Evolutionary conservation across 1,140 invertebrate genomes (phyloP), one percentile per base, ranked within the genome.

Genomic region (Chionoecetes opilio): DNA sequence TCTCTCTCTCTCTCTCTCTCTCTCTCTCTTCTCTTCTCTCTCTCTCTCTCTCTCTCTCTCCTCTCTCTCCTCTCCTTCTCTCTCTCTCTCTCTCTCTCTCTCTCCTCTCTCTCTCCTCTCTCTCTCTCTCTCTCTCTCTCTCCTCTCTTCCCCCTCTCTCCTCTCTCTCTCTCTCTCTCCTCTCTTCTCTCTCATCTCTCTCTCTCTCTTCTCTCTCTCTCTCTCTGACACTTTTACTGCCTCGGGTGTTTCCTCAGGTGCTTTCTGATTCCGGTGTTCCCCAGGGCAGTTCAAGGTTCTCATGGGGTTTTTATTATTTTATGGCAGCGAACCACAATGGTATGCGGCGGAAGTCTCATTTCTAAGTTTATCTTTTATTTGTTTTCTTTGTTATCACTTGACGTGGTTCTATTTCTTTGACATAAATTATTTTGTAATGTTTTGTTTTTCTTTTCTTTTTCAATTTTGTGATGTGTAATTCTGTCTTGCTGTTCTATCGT

Each of bases 41-140:
- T 75, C 21, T 75, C 63, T 75, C 63, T 75, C 63, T n/a, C n/a
- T 26, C 63, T 75, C 32, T 38, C 32, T 34, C 32, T 37, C 85
- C 29, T 32, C 3, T 5, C 29, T 31, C 34, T 32, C 29, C 85
- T 34, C 85, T 34, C 85, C 34, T 32, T 87, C 31, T 87, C 85
- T 87, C 32, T 87, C 85, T 87, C 85, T 87, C 85, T 87, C 85
- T 87, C n/a, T n/a, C n/a, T n/a, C n/a, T n/a, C n/a, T n/a, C n/a
- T n/a, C n/a, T 75, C n/a, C 6, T n/a, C 21, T n/a, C 2, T 26
- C 9, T 75, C 53, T 21, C 21, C 9, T 75, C 53, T 75, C 53
- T 75, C 53, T 26, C 21, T 9, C 53, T 75, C 53, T 46, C 41
- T 46, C 41, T 46, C 41, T 85, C 31, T 86, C 84, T 32, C 31